Base-by-base conservation (phyloP, 2,113 vertebrate genomes). In the Jaculus jaculus region DNA sequence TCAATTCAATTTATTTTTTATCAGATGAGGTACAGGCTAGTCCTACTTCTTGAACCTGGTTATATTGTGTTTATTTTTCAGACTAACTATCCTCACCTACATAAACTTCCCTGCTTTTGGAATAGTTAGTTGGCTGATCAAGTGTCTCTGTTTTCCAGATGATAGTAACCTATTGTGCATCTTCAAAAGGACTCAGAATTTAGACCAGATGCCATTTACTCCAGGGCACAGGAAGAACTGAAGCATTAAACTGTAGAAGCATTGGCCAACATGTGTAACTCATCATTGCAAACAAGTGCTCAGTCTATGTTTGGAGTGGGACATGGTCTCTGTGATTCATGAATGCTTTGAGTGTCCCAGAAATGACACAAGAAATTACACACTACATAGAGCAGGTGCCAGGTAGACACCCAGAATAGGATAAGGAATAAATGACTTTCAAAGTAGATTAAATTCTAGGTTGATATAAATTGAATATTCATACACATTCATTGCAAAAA, bases 1-100 rank as follows among this genome's bases (percentile, higher is more conserved):
- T 91, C 75, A 80, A 68, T 60, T 72, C 24, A 24, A 63, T 89
- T 92, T 96, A 66, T 94, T 93, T 94, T 93, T 90, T 90, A 34
- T 85, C 84, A 65, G 30, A 37, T 75, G 60, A 73, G 32, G 61
- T 83, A 28, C 47, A 94, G 92, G 90, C 39, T 78, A 24, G n/a
- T 66, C 79, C 81, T 26, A 79, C 39, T 94, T 91, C 34, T 69
- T 30, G 23, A 47, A n/a, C 18, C 58, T 88, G 85, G 66, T 58
- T 37, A 66, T 58, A 47, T 68, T 83, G 20, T 68, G 75, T 94
- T 94, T 93, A 85, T 90, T 96, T 96, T 85, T 65, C 72, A 74
- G 37, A 60, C 26, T 77, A 32, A 93, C 88, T 85, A 61, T 39
- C 51, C 47, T 93, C 91, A 85, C 71, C 68, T 93, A 90, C 13